Percentiles rank a stretch among this genome's conserved stretches.
phyloP scores from a whole-genome alignment of 2,797 vertebrate genomes.

The Halcyon leucocephala region DNA sequence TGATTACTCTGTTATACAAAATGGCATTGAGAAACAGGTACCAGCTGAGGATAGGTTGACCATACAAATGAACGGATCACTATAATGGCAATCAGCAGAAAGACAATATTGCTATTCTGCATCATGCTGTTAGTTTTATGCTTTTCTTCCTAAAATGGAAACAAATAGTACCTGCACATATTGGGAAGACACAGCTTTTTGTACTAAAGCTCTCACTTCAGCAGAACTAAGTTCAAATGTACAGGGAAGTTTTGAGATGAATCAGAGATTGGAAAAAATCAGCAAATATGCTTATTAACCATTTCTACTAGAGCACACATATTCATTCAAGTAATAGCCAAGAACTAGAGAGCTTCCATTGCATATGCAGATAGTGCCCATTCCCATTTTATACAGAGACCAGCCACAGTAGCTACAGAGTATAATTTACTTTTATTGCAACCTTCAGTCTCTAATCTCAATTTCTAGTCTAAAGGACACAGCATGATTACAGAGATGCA shows the following conservation, averaged over 20 bases:
- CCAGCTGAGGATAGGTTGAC: not conserved
- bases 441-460: slow-evolving; percentile 6
- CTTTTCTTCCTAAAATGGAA: not conserved
- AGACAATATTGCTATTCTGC: not conserved
- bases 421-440: slow-evolving; percentile 61
- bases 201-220: not conserved
- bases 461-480: slow-evolving; percentile 42
- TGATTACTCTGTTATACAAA: not conserved
- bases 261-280: not conserved
- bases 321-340: not conserved
- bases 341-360: not conserved
- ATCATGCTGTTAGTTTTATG: not conserved
- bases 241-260: not conserved
- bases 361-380: not conserved
- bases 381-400: not conserved
- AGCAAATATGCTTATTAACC: not conserved
- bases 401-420: not conserved
- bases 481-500: not conserved
- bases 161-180: not conserved
- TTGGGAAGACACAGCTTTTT: not conserved
- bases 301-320: not conserved
- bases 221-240: not conserved
- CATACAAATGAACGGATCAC: not conserved
- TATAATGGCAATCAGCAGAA: not conserved
- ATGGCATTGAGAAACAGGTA: not conserved